Evolutionary conservation across 1,140 invertebrate species (phyloP).

Genomic region (Dinothrombium tinctorium): DNA sequence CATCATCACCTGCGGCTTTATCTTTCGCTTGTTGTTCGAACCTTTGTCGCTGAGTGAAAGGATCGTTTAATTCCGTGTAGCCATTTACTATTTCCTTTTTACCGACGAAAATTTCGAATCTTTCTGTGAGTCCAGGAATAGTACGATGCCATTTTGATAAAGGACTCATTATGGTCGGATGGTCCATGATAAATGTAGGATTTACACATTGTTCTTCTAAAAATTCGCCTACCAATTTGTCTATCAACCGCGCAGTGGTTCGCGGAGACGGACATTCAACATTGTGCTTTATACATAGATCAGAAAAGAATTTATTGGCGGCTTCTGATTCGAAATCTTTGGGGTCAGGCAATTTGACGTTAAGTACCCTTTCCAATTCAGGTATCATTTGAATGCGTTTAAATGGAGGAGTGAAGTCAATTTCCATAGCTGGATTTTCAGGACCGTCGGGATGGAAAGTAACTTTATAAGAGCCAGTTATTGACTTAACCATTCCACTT

Average conservation of each 20-base stretch:
- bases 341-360: conserved; percentile 53
- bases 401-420: conserved; percentile 96
- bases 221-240: conserved; percentile 89
- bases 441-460: conserved; percentile 80
- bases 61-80: conserved; percentile 98
- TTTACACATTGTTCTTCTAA: conserved; percentile 86
- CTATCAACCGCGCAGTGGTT: conserved; percentile 71
- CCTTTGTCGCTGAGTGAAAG: conserved; percentile 67
- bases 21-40: conserved; percentile 81
- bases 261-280: conserved; percentile 77
- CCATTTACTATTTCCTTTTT: conserved; percentile 96
- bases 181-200: conserved; percentile 89
- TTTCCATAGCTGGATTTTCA: conserved; percentile 47
- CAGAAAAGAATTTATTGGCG: conserved; percentile 45
- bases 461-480: conserved; percentile 43
- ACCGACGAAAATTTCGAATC: conserved; percentile 92
- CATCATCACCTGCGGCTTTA: conserved; percentile 94
- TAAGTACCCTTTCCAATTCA: conserved; percentile 56
- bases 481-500: conserved; percentile 46
- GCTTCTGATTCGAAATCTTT: conserved; percentile 26
- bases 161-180: conserved; percentile 98
- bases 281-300: conserved; percentile 59
- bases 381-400: conserved; percentile 70
- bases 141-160: conserved; percentile 90
- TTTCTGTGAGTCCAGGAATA: conserved; percentile 65